A percentile compares a stretch with the other conserved stretches of the same genome.
Conservation (phyloP, 2,113 vertebrate species). For the Ursus arctos region DNA sequence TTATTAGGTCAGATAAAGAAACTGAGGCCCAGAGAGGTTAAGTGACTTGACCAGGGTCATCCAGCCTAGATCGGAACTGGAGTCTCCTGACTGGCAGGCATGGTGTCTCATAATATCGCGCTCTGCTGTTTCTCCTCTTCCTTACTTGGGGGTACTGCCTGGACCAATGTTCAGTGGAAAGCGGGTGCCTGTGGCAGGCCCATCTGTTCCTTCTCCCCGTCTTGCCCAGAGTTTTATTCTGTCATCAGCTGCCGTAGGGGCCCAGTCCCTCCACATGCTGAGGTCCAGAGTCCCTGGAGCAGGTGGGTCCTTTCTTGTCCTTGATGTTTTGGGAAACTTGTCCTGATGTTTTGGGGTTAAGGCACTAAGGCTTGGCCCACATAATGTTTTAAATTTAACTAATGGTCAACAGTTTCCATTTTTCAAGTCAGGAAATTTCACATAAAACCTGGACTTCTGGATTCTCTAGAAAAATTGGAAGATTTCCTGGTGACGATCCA, state of each 20-base stretch:
- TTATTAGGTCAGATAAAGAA: neutral
- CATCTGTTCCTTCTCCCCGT: neutral
- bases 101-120: neutral
- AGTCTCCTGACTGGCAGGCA: neutral
- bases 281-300: neutral
- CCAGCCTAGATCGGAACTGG: neutral
- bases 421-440: neutral
- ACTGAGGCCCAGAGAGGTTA: neutral
- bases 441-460: neutral
- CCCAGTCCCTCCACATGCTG: too few species aligned
- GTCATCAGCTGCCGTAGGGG: neutral
- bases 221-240: neutral
- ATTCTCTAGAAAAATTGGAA: constrained; percentile 21
- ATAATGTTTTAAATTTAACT: neutral
- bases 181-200: neutral
- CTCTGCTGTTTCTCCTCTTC: neutral
- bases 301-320: neutral
- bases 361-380: neutral
- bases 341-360: neutral
- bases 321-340: neutral
- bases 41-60: neutral
- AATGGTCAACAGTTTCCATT: neutral
- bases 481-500: neutral
- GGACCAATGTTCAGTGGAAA: neutral
- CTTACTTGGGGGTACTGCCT: neutral